phyloP scores from a whole-genome alignment of 2,797 vertebrate species.

The Bovichtus diacanthus region DNA sequence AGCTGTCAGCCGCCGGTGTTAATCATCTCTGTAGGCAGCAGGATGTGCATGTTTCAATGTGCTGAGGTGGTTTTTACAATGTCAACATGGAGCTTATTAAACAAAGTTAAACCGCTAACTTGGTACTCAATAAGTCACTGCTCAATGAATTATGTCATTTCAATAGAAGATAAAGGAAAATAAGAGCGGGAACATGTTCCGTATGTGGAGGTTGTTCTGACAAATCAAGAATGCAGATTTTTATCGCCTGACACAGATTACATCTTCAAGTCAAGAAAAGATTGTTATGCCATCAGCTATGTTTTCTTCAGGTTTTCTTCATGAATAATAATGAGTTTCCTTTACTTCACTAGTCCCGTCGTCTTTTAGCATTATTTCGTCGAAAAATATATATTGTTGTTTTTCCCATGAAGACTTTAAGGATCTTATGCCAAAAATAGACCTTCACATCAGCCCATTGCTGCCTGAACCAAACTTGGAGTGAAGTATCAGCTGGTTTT shows the following conservation, averaged over 20 bases:
- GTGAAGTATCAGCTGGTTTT: background rate
- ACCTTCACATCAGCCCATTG: background rate
- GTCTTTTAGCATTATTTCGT: background rate
- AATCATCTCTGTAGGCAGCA: constrained; percentile 20
- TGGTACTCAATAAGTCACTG: background rate
- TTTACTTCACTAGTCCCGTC: background rate
- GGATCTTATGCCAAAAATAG: background rate
- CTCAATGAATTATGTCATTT: too few species aligned
- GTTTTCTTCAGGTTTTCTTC: background rate
- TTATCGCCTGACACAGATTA: too few species aligned
- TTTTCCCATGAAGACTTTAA: background rate
- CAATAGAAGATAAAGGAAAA: too few species aligned
- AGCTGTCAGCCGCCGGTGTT: constrained; percentile 42
- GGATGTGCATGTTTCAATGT: background rate
- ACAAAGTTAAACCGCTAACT: background rate
- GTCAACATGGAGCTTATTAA: background rate
- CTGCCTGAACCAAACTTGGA: background rate
- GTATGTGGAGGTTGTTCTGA: too few species aligned
- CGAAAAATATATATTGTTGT: background rate
- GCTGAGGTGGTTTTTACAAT: background rate
- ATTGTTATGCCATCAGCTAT: background rate
- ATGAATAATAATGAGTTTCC: background rate
- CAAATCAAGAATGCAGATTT: too few species aligned
- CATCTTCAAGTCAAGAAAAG: background rate
- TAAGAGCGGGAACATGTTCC: background rate